A percentile compares a stretch with the other conserved stretches of the same genome.
Evolutionary conservation across 2,113 vertebrate species (phyloP).

Genomic region (Esox niger): DNA sequence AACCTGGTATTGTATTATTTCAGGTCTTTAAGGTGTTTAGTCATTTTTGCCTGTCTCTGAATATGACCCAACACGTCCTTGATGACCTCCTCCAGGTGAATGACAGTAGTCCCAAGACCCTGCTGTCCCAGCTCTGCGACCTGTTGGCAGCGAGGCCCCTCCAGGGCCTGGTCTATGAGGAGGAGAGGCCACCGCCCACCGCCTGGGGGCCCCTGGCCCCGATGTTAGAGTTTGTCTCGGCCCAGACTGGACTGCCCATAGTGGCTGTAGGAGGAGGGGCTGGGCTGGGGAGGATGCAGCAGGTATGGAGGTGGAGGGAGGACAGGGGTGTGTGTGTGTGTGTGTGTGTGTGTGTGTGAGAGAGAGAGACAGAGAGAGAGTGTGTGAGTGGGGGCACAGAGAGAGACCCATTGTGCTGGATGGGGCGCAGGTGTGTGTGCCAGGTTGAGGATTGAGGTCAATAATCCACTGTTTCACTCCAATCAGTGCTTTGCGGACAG

Average conservation of each 20-base stretch:
- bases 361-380: not conserved
- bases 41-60: not conserved
- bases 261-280: slow-evolving; percentile 90
- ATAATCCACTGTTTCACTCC: not conserved
- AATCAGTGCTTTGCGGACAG: no score
- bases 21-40: no score
- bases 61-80: not conserved
- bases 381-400: slow-evolving; percentile 12
- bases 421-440: not conserved
- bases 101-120: slow-evolving; percentile 89
- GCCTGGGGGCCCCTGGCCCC: slow-evolving; percentile 83
- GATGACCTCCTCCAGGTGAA: slow-evolving; percentile 74
- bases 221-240: slow-evolving; percentile 94
- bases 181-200: slow-evolving; percentile 77
- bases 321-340: not conserved
- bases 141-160: slow-evolving; percentile 88
- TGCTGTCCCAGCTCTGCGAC: slow-evolving; percentile 91
- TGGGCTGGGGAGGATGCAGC: slow-evolving; percentile 90
- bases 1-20: no score
- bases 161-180: slow-evolving; percentile 93
- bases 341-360: not conserved
- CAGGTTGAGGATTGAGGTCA: slow-evolving; percentile 14
- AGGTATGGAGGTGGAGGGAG: slow-evolving; percentile 73
- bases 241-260: slow-evolving; percentile 92
- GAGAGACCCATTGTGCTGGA: not conserved